Evolutionary conservation across 1,140 invertebrate species (phyloP).

Genomic region (Portunus trituberculatus): DNA sequence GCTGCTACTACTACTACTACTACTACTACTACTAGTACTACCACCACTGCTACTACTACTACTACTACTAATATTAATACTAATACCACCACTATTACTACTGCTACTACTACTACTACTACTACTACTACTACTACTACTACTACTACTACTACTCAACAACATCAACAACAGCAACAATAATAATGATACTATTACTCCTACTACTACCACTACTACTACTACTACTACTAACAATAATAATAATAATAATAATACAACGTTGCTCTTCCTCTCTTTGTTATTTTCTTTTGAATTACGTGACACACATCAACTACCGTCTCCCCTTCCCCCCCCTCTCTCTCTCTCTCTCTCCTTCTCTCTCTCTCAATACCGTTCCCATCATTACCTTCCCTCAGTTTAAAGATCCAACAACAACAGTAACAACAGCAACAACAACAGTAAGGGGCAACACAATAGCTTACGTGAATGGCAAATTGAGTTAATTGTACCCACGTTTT

Average conservation of each 20-base stretch:
- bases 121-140: slow-evolving; percentile 63
- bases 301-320: no score
- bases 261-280: no score
- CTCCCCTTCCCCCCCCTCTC: no score
- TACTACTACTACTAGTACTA: slow-evolving; percentile 53
- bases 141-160: slow-evolving; percentile 44
- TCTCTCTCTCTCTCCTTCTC: no score
- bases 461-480: background rate
- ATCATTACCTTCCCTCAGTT: background rate
- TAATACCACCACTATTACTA: slow-evolving; percentile 65
- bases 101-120: no score
- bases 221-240: background rate
- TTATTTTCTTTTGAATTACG: no score
- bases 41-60: slow-evolving; percentile 25
- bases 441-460: background rate
- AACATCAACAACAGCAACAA: no score
- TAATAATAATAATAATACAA: no score
- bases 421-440: background rate
- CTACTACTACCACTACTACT: slow-evolving; percentile 47
- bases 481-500: background rate
- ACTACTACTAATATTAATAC: slow-evolving; percentile 48
- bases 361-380: background rate
- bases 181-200: background rate
- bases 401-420: background rate
- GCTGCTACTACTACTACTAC: slow-evolving; percentile 54